A percentile compares a stretch with the other conserved stretches of the same genome.
Evolutionary conservation across 2,888 invertebrate genomes (phyloP).

Genomic region (Eueremaeus valkanovi): DNA sequence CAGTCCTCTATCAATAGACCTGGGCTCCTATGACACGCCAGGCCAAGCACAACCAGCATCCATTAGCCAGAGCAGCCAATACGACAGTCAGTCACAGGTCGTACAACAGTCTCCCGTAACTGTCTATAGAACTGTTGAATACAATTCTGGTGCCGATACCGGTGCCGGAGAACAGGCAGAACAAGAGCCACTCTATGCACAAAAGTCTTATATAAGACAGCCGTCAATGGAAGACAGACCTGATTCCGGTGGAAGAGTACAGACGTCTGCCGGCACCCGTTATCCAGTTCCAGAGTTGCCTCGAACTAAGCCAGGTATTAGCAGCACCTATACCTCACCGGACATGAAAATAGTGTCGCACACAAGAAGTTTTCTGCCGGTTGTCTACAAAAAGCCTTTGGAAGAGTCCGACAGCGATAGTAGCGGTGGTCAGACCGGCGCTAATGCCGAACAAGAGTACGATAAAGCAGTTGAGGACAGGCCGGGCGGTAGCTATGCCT

Average conservation of each 20-base stretch:
- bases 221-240: too few relatives aligned
- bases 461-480: slow-evolving; percentile 26
- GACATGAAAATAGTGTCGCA: slow-evolving; percentile 11
- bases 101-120: background rate
- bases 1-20: background rate
- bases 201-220: background rate
- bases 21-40: background rate
- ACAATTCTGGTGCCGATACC: background rate
- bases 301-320: background rate
- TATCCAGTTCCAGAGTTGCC: background rate
- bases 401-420: too few relatives aligned
- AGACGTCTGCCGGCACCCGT: background rate
- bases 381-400: background rate
- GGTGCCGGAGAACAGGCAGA: background rate
- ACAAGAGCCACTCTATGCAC: slow-evolving; percentile 9
- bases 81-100: background rate
- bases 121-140: background rate
- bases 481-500: slow-evolving; percentile 9
- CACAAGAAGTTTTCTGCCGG: background rate
- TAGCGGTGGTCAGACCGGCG: background rate
- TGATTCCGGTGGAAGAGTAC: background rate
- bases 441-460: background rate
- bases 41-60: background rate
- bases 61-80: background rate
- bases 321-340: slow-evolving; percentile 1